These are phyloP conservation scores for Chironomus striatipennis DNA, from an alignment of 1,140 invertebrate species.

Conservation along the genomic window DNA sequence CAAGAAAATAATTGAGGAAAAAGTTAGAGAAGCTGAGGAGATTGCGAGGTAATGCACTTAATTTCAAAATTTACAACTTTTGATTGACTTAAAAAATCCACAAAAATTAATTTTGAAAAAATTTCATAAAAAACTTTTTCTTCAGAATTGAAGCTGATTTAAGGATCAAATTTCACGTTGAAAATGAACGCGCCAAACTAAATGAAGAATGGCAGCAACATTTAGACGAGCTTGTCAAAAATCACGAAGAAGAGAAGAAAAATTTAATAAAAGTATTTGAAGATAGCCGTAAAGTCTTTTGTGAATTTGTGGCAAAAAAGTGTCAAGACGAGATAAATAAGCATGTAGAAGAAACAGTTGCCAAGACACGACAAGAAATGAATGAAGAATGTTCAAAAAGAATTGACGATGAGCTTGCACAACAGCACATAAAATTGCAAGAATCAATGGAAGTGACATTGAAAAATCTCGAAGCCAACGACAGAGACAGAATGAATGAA, in stretches of 20 bases:
- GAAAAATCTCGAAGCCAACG: background rate
- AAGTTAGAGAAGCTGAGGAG: background rate
- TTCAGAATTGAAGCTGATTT: background rate
- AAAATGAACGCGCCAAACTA: background rate
- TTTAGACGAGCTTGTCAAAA: background rate
- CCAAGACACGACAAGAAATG: background rate
- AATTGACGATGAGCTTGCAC: background rate
- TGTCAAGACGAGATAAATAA: constrained; percentile 7
- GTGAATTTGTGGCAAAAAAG: background rate
- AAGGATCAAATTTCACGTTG: background rate
- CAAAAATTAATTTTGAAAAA: too few relatives aligned
- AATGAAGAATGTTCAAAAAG: background rate
- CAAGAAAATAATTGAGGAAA: background rate
- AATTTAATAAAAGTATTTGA: background rate
- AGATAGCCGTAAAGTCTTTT: background rate
- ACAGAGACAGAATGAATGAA: constrained; percentile 2
- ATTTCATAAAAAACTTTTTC: background rate
- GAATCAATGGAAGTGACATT: constrained; percentile 1
- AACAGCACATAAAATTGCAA: background rate
- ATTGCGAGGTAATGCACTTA: background rate
- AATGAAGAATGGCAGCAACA: constrained; percentile 6
- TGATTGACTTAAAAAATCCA: too few relatives aligned
- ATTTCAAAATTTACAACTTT: too few relatives aligned
- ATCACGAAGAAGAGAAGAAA: background rate
- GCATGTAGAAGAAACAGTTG: background rate